Evolutionary conservation across 2,888 invertebrate genomes (phyloP), one percentile per base, ranked within the genome.

Genomic region (Leucozona laternaria): DNA sequence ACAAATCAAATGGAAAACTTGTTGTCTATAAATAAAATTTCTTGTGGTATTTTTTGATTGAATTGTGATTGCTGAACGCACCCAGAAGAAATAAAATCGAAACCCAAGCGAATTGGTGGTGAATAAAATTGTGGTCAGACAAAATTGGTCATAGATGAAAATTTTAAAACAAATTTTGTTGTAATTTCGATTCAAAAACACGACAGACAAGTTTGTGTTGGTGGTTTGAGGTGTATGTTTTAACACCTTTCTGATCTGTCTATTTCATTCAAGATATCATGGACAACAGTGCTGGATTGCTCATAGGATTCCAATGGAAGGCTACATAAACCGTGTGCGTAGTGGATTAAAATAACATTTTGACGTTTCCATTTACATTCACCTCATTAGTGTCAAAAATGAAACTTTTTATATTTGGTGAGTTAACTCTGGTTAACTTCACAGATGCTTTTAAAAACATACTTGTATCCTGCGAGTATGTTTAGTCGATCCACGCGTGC

Each of bases 51-150:
- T 57, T 64, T 83, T 79, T 79, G 83, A 83, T 83, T 83, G 79
- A 75, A 75, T 83, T 70, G 57, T 83, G 79, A 79, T 79, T 70
- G 57, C 55, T 62, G 79, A 83, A 79, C 70, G 70, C 34, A 55
- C 15, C 31, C 15, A 60, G 15, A 17, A 60, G 53, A 70, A 48
- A 45, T 45, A 70, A 62, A 80, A 75, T 17, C 68, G 20, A 72
- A 79, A 72, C 3, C 45, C 20, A 50, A 53, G 4, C 22, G 37
- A 22, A 66, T 22, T 48, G 17, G 62, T 70, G 37, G 71, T 55
- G 66, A 78, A 50, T 66, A 55, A 57, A 40, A 57, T 75, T 75
- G 62, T 71, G 83, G 83, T 57, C 48, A 64, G 48, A 57, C 45
- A 50, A 76, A 75, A 62, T 45, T 71, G 28, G 40, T 20, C 0